Percentiles rank a stretch among this genome's conserved stretches.
Conservation (phyloP, 2,797 vertebrate species). For the Poeciliopsis turneri region DNA sequence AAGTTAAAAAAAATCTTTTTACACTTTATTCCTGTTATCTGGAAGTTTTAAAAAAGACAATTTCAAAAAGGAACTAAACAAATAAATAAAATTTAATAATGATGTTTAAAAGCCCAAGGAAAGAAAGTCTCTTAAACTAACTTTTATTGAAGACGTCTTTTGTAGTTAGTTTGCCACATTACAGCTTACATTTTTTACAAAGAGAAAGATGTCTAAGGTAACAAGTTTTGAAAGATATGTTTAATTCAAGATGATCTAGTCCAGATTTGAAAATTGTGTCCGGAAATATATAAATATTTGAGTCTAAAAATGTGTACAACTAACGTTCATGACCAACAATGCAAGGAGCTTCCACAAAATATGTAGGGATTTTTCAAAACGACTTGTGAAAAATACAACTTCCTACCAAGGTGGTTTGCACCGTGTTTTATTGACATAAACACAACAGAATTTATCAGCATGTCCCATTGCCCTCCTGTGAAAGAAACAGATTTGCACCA, state of each 20-base stretch:
- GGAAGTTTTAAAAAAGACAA: neutral
- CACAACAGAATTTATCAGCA: no score
- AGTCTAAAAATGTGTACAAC: neutral
- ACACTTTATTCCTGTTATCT: neutral
- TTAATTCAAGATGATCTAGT: neutral
- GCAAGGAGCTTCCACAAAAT: neutral
- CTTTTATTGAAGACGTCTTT: neutral
- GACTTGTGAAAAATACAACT: neutral
- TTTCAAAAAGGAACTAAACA: neutral
- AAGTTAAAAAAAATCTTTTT: neutral
- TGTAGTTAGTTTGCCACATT: neutral
- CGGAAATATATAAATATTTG: neutral
- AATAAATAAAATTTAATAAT: neutral
- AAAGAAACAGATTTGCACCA: neutral
- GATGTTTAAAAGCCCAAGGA: neutral
- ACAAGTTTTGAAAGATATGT: neutral
- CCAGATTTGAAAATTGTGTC: neutral
- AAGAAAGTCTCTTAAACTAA: neutral
- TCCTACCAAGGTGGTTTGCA: neutral
- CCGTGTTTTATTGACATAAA: neutral
- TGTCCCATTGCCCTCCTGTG: neutral
- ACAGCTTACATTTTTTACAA: neutral
- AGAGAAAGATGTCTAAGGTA: neutral
- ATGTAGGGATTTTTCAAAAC: neutral
- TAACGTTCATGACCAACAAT: neutral